These are phyloP conservation scores for Drosophila heteroneura DNA, from an alignment of 2,888 invertebrate genomes.

Conservation along the genomic window DNA sequence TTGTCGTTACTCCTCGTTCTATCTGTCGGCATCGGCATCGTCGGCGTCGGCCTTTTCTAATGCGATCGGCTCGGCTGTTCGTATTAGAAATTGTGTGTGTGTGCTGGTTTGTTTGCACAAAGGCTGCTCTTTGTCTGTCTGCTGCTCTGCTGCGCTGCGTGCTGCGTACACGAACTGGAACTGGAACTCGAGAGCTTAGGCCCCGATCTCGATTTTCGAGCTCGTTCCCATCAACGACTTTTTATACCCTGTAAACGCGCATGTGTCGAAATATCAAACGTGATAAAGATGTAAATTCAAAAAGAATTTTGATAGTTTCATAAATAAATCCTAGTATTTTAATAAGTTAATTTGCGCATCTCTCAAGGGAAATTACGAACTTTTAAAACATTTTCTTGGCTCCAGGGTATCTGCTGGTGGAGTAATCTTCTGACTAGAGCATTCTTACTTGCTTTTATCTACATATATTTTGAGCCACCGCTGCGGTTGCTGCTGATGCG, in stretches of 20 bases:
- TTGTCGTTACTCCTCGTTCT: slow-evolving; percentile 20
- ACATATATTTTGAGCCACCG: slow-evolving; percentile 36
- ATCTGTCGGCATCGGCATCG: background rate
- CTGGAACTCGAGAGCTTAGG: slow-evolving; percentile 16
- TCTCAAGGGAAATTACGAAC: background rate
- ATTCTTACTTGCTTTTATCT: slow-evolving; percentile 34
- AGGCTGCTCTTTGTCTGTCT: slow-evolving; percentile 61
- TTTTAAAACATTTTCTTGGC: background rate
- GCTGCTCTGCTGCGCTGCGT: slow-evolving; percentile 14
- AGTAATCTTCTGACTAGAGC: background rate
- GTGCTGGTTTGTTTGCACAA: slow-evolving; percentile 52
- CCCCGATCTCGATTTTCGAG: slow-evolving; percentile 13
- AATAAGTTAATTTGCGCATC: background rate
- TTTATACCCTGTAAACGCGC: slow-evolving; percentile 2
- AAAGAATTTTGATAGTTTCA: background rate
- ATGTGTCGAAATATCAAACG: background rate
- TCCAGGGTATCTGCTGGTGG: background rate
- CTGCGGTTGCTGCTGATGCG: slow-evolving; percentile 9
- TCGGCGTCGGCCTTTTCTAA: slow-evolving; percentile 37
- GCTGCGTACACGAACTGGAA: background rate
- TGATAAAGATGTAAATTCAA: background rate
- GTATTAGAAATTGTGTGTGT: slow-evolving; percentile 57
- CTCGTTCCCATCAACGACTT: background rate
- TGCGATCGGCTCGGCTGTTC: slow-evolving; percentile 47
- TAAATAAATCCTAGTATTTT: background rate